Evolutionary conservation across 1,140 invertebrate species (phyloP).

Genomic region (Drosophila navojoa): DNA sequence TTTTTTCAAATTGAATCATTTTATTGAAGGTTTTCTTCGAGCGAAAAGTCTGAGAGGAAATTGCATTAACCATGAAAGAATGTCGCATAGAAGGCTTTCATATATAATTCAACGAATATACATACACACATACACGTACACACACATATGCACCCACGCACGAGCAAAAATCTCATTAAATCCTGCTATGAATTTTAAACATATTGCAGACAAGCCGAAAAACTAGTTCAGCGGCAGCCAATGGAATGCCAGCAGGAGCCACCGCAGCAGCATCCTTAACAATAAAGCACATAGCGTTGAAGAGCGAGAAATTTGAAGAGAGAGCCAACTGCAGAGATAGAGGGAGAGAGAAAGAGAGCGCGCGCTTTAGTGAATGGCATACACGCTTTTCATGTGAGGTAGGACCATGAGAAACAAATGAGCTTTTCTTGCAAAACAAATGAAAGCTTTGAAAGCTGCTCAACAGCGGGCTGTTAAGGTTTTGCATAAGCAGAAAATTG

Average conservation of each 20-base stretch:
- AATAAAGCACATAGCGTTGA: constrained; percentile 23
- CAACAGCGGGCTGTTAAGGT: background rate
- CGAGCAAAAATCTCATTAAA: constrained; percentile 74
- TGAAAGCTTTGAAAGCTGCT: constrained; percentile 2
- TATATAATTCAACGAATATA: constrained; percentile 60
- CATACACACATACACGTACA: background rate
- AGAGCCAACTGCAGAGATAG: background rate
- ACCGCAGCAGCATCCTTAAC: constrained; percentile 43
- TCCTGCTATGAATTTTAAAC: constrained; percentile 79
- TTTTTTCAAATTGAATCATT: constrained; percentile 1
- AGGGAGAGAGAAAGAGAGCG: constrained; percentile 8
- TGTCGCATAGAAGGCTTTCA: constrained; percentile 66
- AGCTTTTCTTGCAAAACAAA: constrained; percentile 33
- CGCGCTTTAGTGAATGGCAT: constrained; percentile 23
- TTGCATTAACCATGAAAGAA: constrained; percentile 56
- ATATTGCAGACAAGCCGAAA: constrained; percentile 66
- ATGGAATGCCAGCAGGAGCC: constrained; percentile 52
- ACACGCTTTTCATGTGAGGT: constrained; percentile 62
- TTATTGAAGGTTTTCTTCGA: background rate
- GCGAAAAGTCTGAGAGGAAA: constrained; percentile 4
- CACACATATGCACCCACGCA: constrained; percentile 24
- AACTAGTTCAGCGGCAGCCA: constrained; percentile 64
- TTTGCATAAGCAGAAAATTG: background rate
- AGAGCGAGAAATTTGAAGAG: background rate
- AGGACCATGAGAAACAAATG: constrained; percentile 50